Percentiles rank a stretch among this genome's conserved stretches.
Conservation (phyloP, 1,140 invertebrate genomes). For the Cotesia vestalis region DNA sequence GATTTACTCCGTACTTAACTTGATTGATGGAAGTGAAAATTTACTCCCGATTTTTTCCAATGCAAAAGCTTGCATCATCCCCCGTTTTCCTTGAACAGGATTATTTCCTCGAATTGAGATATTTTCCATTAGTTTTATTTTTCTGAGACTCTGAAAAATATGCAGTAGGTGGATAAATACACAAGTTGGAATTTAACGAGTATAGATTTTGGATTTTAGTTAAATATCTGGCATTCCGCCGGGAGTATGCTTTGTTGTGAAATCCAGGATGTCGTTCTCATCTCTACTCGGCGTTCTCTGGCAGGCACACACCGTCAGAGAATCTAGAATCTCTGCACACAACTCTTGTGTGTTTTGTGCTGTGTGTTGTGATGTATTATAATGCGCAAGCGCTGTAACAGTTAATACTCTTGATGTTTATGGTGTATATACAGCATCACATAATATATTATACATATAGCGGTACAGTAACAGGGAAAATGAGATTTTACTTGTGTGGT, state of each 20-base stretch:
- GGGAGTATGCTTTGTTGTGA: slow-evolving; percentile 16
- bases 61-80: too few species aligned
- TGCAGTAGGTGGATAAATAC: too few species aligned
- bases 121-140: too few species aligned
- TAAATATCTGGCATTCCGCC: slow-evolving; percentile 19
- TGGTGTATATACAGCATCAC: neutral
- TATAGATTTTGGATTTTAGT: slow-evolving; percentile 4
- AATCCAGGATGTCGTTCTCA: slow-evolving; percentile 8
- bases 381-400: too few species aligned
- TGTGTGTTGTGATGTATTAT: neutral
- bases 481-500: slow-evolving; percentile 5
- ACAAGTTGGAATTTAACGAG: neutral
- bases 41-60: too few species aligned
- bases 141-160: too few species aligned
- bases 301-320: neutral
- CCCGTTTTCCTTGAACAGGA: too few species aligned
- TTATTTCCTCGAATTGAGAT: too few species aligned
- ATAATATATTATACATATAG: neutral
- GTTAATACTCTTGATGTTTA: neutral
- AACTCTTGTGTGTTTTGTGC: neutral
- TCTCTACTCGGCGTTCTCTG: neutral
- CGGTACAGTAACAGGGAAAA: neutral
- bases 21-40: too few species aligned
- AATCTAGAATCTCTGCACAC: neutral
- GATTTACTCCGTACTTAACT: too few species aligned